Evolutionary conservation across 2,113 vertebrate species (phyloP).

Genomic region (Setophaga kirtlandii): DNA sequence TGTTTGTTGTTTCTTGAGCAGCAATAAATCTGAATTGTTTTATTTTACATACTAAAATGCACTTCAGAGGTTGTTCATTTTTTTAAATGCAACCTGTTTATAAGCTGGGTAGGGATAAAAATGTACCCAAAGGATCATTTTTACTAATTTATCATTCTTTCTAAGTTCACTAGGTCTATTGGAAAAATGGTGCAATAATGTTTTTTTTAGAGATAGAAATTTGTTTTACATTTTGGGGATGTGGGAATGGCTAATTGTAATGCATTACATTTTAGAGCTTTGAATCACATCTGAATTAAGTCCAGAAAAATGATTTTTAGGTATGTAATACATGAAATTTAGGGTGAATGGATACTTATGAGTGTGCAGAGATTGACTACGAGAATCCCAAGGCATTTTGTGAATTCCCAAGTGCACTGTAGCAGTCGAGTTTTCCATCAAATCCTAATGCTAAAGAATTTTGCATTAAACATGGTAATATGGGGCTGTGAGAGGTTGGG

Average conservation of each 20-base stretch:
- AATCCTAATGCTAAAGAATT: background rate
- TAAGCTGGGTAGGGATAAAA: background rate
- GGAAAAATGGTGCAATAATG: background rate
- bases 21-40: background rate
- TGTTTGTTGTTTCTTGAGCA: background rate
- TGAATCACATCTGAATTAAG: background rate
- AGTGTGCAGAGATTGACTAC: background rate
- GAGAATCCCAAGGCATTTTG: background rate
- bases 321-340: background rate
- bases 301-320: background rate
- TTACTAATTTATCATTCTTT: background rate
- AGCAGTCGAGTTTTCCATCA: background rate
- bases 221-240: background rate
- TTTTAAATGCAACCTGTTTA: background rate
- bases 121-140: background rate
- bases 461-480: background rate
- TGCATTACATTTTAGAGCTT: background rate
- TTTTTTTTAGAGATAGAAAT: background rate
- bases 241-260: background rate
- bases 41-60: background rate
- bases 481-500: accelerated
- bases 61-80: background rate
- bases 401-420: background rate
- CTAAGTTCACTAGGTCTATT: background rate
- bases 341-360: background rate